Conservation (phyloP, 2,888 invertebrate species). For the Ormia ochracea region DNA sequence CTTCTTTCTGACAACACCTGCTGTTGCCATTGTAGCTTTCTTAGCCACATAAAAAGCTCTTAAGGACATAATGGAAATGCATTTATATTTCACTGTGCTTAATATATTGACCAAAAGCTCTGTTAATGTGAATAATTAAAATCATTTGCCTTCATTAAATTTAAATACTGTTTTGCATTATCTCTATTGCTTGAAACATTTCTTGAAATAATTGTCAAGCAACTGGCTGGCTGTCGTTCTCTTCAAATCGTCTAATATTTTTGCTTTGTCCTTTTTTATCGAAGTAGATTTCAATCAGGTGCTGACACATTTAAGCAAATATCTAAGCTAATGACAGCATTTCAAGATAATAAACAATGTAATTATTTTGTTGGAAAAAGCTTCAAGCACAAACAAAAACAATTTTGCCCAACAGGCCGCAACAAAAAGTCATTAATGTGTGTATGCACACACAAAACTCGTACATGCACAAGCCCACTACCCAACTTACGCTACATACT, state of each 20-base stretch:
- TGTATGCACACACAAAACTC: background rate
- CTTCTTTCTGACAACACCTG: no score
- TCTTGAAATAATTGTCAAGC: background rate
- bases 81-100: no score
- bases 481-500: background rate
- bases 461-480: background rate
- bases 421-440: background rate
- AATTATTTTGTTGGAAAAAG: slow-evolving; percentile 35
- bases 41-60: no score
- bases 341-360: slow-evolving; percentile 51
- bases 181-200: background rate
- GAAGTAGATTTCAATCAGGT: slow-evolving; percentile 50
- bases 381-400: background rate
- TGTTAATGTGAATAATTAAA: background rate
- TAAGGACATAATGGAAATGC: no score
- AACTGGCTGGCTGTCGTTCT: background rate
- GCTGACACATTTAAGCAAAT: slow-evolving; percentile 55
- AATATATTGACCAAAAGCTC: background rate
- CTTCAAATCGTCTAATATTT: background rate
- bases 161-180: background rate
- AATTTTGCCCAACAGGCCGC: background rate
- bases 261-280: background rate
- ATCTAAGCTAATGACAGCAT: slow-evolving; percentile 52
- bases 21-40: no score
- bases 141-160: background rate